Evolutionary conservation across 2,113 vertebrate genomes (phyloP).

Genomic region (Hippopotamus amphibius): DNA sequence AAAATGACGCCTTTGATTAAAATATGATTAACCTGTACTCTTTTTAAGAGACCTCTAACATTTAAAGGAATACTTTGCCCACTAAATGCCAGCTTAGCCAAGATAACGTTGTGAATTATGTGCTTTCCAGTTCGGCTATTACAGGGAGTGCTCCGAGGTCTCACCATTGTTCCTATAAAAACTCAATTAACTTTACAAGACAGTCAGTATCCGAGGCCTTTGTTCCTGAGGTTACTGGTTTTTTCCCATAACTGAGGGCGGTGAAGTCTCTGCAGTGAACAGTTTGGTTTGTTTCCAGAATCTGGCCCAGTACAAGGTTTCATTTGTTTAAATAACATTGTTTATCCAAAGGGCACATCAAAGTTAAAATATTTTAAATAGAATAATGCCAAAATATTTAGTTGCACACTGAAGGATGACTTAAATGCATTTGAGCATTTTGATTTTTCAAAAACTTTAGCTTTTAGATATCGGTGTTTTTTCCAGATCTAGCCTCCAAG

Average conservation of each 20-base stretch:
- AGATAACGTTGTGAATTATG: constrained; percentile 39
- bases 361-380: constrained; percentile 75
- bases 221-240: constrained; percentile 26
- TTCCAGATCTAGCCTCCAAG: not conserved
- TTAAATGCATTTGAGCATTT: constrained; percentile 63
- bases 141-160: not conserved
- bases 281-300: constrained; percentile 50
- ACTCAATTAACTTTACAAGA: constrained; percentile 24
- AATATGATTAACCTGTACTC: not conserved
- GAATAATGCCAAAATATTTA: constrained; percentile 71
- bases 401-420: constrained; percentile 59
- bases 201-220: not conserved
- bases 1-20: constrained; percentile 13
- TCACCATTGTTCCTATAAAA: constrained; percentile 11
- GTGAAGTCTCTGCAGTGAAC: not conserved
- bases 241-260: not conserved
- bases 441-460: constrained; percentile 42
- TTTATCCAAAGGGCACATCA: constrained; percentile 70
- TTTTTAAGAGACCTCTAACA: not conserved
- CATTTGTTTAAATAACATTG: constrained; percentile 70
- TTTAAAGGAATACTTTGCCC: not conserved
- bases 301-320: constrained; percentile 36
- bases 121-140: not conserved
- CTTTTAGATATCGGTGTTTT: constrained; percentile 50
- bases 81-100: not conserved